Conservation (phyloP, 2,113 vertebrate genomes). For the Trichomycterus rosablanca region DNA sequence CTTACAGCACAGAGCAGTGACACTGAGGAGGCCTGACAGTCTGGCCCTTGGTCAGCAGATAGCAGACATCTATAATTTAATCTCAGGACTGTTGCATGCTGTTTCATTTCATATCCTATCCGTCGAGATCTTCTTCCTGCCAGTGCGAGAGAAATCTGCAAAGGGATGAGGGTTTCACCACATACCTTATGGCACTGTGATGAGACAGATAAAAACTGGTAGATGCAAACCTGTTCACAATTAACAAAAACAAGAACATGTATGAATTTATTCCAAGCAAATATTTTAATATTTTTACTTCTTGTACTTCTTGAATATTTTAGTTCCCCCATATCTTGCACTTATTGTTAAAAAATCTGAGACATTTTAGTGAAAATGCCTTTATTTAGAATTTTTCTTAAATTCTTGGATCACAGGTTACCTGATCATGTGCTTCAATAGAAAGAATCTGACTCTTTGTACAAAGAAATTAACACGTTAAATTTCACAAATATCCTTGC, state of each 20-base stretch:
- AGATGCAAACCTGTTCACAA: not conserved
- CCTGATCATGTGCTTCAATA: too few relatives aligned
- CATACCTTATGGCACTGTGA: slow-evolving; percentile 9
- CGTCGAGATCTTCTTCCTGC: slow-evolving; percentile 46
- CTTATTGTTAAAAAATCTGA: too few relatives aligned
- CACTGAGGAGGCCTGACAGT: slow-evolving; percentile 63
- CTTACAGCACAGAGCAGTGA: slow-evolving; percentile 42
- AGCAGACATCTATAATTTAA: slow-evolving; percentile 66
- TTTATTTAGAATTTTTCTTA: too few relatives aligned
- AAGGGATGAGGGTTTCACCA: not conserved
- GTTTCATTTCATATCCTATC: slow-evolving; percentile 61
- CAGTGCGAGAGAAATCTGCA: slow-evolving; percentile 28
- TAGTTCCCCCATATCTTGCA: too few relatives aligned
- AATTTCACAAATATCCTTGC: too few relatives aligned
- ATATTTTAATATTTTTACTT: too few relatives aligned
- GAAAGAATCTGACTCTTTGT: too few relatives aligned
- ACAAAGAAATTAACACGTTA: too few relatives aligned
- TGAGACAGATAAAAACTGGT: not conserved
- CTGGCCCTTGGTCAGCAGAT: slow-evolving; percentile 65
- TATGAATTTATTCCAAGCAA: too few relatives aligned
- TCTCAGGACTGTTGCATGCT: slow-evolving; percentile 61
- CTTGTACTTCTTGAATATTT: too few relatives aligned
- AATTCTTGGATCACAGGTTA: too few relatives aligned
- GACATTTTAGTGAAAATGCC: too few relatives aligned
- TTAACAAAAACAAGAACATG: not conserved